phyloP scores from a whole-genome alignment of 2,113 vertebrate species.

The Indicator maculatus region DNA sequence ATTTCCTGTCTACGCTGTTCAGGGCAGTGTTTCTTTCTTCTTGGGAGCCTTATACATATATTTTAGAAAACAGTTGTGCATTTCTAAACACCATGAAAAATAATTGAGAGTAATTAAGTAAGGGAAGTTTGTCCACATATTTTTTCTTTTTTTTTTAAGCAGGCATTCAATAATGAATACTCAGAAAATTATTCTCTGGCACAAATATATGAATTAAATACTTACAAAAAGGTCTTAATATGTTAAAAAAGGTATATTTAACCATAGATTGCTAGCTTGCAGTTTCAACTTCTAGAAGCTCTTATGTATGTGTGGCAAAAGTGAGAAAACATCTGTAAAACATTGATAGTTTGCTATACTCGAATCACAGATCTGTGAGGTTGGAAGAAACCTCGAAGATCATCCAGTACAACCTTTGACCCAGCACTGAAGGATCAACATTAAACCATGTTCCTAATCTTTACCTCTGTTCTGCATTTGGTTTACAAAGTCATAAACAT shows the following conservation, averaged over 20 bases:
- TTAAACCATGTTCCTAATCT: neutral
- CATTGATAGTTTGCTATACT: neutral
- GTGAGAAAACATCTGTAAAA: neutral
- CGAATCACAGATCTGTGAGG: too few species aligned
- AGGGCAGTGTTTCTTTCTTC: neutral
- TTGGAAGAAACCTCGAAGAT: too few species aligned
- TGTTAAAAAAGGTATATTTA: neutral
- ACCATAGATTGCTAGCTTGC: neutral
- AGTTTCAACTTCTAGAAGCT: neutral
- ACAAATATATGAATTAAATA: neutral
- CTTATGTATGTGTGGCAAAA: neutral
- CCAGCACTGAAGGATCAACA: too few species aligned
- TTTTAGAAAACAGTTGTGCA: neutral
- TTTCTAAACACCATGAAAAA: neutral
- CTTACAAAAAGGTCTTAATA: neutral
- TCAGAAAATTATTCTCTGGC: neutral
- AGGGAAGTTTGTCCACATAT: fast-evolving
- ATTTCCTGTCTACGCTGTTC: neutral
- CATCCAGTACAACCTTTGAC: too few species aligned
- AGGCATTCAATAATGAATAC: neutral
- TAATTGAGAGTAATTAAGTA: neutral
- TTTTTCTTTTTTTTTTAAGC: neutral
- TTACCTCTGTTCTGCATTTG: neutral
- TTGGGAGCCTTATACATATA: neutral
- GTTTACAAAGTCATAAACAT: neutral